A percentile compares a stretch with the other conserved stretches of the same genome.
phyloP scores from a whole-genome alignment of 2,113 vertebrate genomes.

The Danionella cerebrum region DNA sequence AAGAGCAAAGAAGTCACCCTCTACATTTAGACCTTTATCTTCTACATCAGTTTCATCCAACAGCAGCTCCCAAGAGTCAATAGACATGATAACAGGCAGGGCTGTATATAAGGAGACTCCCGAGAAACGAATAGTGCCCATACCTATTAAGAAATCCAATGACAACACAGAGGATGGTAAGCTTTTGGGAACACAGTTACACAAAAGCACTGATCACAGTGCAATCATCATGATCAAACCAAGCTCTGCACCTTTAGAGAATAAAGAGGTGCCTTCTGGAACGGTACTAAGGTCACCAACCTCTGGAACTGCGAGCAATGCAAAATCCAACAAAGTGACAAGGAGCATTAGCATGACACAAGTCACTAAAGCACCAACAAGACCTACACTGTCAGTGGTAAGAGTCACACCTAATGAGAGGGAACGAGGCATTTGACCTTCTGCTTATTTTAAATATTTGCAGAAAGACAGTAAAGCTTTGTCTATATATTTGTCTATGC shows the following conservation, averaged over 20 bases:
- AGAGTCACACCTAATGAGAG: conserved; percentile 52
- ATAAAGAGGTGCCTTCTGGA: conserved; percentile 78
- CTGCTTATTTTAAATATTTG: too few species aligned
- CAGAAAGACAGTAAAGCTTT: too few species aligned
- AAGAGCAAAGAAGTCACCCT: conserved; percentile 73
- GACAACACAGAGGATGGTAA: conserved; percentile 91
- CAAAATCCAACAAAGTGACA: conserved; percentile 76
- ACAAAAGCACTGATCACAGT: conserved; percentile 60
- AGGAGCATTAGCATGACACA: conserved; percentile 93
- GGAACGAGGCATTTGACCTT: too few species aligned
- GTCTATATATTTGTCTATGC: too few species aligned
- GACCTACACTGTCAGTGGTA: conserved; percentile 78
- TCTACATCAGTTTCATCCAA: conserved; percentile 86
- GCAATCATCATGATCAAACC: conserved; percentile 81
- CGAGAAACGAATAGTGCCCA: conserved; percentile 84
- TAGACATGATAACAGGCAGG: conserved; percentile 85
- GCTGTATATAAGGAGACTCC: conserved; percentile 92
- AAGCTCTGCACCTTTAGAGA: conserved; percentile 64
- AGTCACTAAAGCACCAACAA: conserved; percentile 71
- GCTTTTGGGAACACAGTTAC: conserved; percentile 81
- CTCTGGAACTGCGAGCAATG: conserved; percentile 68
- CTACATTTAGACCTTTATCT: conserved; percentile 69
- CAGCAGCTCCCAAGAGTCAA: conserved; percentile 72
- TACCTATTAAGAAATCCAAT: conserved; percentile 76
- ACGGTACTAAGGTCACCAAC: conserved; percentile 89